Conservation (phyloP, 1,140 invertebrate species). For the Ceratosolen fusciceps region DNA sequence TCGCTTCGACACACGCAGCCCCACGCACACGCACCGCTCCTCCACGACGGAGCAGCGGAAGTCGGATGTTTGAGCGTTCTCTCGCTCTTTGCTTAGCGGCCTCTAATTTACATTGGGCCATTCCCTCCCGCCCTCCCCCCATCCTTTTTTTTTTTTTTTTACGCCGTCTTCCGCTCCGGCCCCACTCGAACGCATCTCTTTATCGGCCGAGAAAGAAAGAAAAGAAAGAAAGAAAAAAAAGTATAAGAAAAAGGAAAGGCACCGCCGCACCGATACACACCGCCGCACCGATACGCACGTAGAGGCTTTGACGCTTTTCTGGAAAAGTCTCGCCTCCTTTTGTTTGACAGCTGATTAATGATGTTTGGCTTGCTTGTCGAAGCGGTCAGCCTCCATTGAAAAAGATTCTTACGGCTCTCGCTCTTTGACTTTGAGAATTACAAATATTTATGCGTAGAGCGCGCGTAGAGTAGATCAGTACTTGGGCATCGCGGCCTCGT, state of each 20-base stretch:
- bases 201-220: constrained; percentile 27
- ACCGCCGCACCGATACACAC: too few species aligned
- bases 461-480: too few species aligned
- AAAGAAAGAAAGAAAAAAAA: too few species aligned
- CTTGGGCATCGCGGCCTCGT: too few species aligned
- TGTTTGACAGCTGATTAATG: constrained; percentile 49
- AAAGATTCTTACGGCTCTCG: too few species aligned
- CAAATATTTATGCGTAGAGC: background rate
- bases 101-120: constrained; percentile 35
- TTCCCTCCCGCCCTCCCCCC: background rate
- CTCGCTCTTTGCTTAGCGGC: constrained; percentile 29
- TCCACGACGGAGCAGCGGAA: too few species aligned
- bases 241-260: too few species aligned
- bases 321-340: constrained; percentile 10
- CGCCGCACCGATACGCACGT: too few species aligned
- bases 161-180: too few species aligned
- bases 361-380: constrained; percentile 34
- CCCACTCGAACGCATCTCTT: background rate
- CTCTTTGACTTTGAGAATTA: background rate
- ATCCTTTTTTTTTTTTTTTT: background rate
- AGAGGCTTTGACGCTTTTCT: constrained; percentile 17
- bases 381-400: too few species aligned
- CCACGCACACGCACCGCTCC: background rate
- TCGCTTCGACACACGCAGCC: background rate
- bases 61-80: constrained; percentile 33